Evolutionary conservation across 2,113 vertebrate genomes (phyloP), one percentile per base, ranked within the genome.

Genomic region (Natator depressus): DNA sequence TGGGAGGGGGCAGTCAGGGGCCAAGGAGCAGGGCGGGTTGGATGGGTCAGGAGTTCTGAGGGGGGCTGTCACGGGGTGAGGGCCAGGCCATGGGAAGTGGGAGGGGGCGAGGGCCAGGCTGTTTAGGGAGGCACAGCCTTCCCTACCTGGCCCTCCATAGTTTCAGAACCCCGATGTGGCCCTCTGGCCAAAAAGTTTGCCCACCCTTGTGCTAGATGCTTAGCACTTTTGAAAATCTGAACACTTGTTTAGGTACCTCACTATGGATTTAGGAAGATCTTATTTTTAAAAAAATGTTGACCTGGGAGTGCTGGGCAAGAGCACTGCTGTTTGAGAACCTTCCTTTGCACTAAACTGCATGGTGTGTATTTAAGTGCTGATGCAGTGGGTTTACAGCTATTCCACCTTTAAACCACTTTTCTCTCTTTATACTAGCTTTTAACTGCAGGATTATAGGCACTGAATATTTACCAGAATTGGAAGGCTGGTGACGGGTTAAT

Each of bases 381-480:
- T 84, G 42, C 78, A 82, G 83, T 22, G 82, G 35, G 54, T 96
- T 94, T 89, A 82, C 51, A 80, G 51, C n/a, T 88, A 24, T 20
- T 4, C 10, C 46, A 14, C 62, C 89, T 94, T 84, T 92, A 19
- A 95, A 50, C 76, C 38, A 91, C 25, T 82, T 54, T 87, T 51
- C 29, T 27, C 57, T 29, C 29, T 62, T 62, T 31, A 62, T 31
- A 16, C 59, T 35, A 31, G 59, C 13, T 65, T 65, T 85, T 76
- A 84, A 80, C 31, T 38, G 27, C 29, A 49, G 31, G 11, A 88
- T n/a, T 65, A 31, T 35, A 65, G 31, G 20, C 31, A 24, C 89
- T 76, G 42, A 17, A 3, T 49, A 84, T 24, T 24, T 76, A 78
- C 46, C 29, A 50, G 62, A 90, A 87, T 65, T 35, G 3, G 51